These are phyloP conservation scores for Enhydra lutris DNA, from an alignment of 2,113 vertebrate species.

Conservation along the genomic window DNA sequence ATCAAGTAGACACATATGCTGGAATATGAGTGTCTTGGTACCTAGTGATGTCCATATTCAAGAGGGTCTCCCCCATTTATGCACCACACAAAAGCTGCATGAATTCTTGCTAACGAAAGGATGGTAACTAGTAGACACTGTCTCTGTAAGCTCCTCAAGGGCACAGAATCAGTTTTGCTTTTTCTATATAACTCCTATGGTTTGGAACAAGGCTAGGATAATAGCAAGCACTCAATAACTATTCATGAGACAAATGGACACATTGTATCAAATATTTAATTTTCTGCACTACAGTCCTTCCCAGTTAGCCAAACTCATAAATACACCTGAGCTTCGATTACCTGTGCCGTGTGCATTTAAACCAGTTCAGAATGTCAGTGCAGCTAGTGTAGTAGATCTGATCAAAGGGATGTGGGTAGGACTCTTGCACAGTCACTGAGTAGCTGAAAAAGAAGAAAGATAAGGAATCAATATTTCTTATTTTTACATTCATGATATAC, in stretches of 20 bases:
- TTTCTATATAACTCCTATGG: neutral
- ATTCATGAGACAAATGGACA: too few species aligned
- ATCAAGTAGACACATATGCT: neutral
- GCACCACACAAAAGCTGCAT: neutral
- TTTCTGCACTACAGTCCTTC: neutral
- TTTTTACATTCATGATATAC: neutral
- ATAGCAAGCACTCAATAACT: neutral
- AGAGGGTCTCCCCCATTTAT: neutral
- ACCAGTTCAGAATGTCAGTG: conserved; percentile 98
- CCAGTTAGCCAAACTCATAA: neutral
- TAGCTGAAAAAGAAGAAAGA: conserved; percentile 84
- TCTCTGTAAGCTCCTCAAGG: neutral
- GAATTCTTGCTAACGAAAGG: neutral
- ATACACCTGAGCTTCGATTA: conserved; percentile 69
- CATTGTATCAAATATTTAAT: neutral
- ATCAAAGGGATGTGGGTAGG: conserved; percentile 95
- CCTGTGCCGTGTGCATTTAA: conserved; percentile 98
- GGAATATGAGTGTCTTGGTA: neutral
- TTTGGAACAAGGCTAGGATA: neutral
- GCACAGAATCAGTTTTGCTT: neutral
- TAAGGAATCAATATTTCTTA: neutral
- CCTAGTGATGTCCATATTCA: neutral
- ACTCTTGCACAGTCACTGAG: conserved; percentile 95
- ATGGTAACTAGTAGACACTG: neutral
- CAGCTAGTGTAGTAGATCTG: conserved; percentile 99